phyloP scores from a whole-genome alignment of 2,888 invertebrate genomes.

The Ochropleura plecta region DNA sequence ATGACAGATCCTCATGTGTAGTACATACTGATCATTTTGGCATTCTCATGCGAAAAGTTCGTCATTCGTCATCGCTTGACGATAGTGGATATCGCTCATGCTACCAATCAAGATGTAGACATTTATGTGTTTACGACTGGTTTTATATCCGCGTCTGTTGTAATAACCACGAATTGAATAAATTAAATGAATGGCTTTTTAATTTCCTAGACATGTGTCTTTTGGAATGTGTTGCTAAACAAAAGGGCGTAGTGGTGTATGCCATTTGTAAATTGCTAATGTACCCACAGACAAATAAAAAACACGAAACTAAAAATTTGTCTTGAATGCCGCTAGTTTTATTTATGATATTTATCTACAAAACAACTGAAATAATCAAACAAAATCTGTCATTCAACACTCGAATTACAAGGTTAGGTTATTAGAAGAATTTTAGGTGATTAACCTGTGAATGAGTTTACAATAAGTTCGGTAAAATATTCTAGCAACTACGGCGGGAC shows the following conservation, averaged over 20 bases:
- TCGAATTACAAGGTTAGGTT: slow-evolving; percentile 29
- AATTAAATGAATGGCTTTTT: slow-evolving; percentile 39
- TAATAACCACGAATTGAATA: slow-evolving; percentile 46
- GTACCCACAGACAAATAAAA: too few relatives aligned
- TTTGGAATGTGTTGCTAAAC: neutral
- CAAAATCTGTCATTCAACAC: slow-evolving; percentile 33
- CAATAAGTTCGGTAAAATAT: slow-evolving; percentile 20
- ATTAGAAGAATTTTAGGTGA: slow-evolving; percentile 50
- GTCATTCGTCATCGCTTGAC: slow-evolving; percentile 36
- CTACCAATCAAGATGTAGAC: slow-evolving; percentile 40
- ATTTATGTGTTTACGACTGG: slow-evolving; percentile 44
- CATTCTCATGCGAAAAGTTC: slow-evolving; percentile 53
- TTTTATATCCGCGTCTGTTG: slow-evolving; percentile 50
- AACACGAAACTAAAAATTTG: too few relatives aligned
- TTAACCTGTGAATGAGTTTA: slow-evolving; percentile 49
- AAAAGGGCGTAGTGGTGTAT: neutral
- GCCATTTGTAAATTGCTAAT: neutral
- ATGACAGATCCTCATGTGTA: slow-evolving; percentile 68
- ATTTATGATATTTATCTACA: neutral
- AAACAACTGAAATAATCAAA: slow-evolving; percentile 21
- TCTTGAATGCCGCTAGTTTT: too few relatives aligned
- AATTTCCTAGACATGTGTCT: slow-evolving; percentile 25
- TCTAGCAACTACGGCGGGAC: neutral
- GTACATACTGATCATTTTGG: slow-evolving; percentile 60
- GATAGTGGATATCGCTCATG: slow-evolving; percentile 33